Percentiles rank a stretch among this genome's conserved stretches.
These are phyloP conservation scores for Diploptera punctata DNA, from an alignment of 2,888 invertebrate species.

Conservation along the genomic window DNA sequence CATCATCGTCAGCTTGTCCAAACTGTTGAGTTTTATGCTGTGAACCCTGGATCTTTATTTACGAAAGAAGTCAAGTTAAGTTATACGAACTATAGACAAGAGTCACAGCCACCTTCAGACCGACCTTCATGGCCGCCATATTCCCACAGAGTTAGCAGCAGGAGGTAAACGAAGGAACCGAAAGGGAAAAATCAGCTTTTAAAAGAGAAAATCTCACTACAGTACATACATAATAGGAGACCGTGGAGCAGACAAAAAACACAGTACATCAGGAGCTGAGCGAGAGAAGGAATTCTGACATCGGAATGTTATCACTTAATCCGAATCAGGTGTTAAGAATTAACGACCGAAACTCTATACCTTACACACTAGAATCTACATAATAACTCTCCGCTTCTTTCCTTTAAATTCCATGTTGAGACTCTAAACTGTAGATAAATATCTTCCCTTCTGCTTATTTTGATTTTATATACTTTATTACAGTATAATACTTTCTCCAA, in stretches of 20 bases:
- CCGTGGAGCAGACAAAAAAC: background rate
- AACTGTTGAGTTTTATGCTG: no score
- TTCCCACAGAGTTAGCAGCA: slow-evolving; percentile 21
- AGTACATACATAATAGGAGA: no score
- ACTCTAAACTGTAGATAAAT: no score
- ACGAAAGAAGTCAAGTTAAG: background rate
- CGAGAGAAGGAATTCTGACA: background rate
- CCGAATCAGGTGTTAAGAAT: background rate
- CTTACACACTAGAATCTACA: no score
- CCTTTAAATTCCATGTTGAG: no score
- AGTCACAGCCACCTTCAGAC: slow-evolving; percentile 1
- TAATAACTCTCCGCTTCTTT: no score
- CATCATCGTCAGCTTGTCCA: no score
- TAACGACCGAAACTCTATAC: background rate
- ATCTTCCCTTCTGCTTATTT: no score
- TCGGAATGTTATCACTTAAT: background rate
- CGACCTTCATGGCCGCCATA: slow-evolving; percentile 20
- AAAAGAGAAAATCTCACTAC: slow-evolving; percentile 9
- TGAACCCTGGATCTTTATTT: background rate
- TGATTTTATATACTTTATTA: no score
- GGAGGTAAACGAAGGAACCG: slow-evolving; percentile 25
- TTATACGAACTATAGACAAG: background rate
- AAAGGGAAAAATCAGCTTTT: slow-evolving; percentile 19
- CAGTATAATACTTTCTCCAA: no score
- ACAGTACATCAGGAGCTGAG: background rate